Base-by-base conservation (phyloP, 23 tunicate species). In the Diplosoma virens region DNA sequence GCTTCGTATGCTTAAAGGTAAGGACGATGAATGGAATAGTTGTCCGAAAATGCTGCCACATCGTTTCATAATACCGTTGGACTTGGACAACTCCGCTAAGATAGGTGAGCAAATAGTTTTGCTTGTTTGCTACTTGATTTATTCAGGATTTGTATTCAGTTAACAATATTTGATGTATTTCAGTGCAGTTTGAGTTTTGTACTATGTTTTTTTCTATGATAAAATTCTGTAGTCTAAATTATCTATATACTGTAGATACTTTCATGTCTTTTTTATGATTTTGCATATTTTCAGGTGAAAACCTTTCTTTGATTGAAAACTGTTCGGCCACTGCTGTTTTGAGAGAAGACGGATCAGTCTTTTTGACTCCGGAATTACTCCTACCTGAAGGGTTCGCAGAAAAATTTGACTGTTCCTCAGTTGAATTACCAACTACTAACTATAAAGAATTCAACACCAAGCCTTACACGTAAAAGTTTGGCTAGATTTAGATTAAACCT, bases 371-470 rank as follows among this genome's bases (percentile, higher is more conserved):
- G 1, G 91, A 85, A 17, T 7, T 27, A 2, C 48, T 85, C 0
- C 1, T 80, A 25, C 6, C 24, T 17, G 73, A 81, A 18, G 55
- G 50, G 0, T 47, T 48, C 17, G 3, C 33, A n/a, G 46, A 72
- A 16, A 26, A 47, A 24, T 47, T 6, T 14, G 0, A 0, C 0
- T 32, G 37, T 3, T 33, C 41, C 37, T 41, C 56, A 24, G 0
- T 73, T 7, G 93, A 86, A 33, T 64, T 86, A 20, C 93, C 93
- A 4, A 52, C 75, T 0, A 71, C 71, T 9, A 86, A 86, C 37
- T 80, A 86, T 61, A 33, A 75, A 1, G 61, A 48, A 47, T 60
- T 45, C 34, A 86, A 86, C 68, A 80, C 75, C 7, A 48, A 50
- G 26, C 58, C 58, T 31, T 86, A 86, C 76, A 72, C 54, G 81